A percentile compares a stretch with the other conserved stretches of the same genome.
Evolutionary conservation across 1,140 invertebrate genomes (phyloP).

Genomic region (Chironomus striatipennis): DNA sequence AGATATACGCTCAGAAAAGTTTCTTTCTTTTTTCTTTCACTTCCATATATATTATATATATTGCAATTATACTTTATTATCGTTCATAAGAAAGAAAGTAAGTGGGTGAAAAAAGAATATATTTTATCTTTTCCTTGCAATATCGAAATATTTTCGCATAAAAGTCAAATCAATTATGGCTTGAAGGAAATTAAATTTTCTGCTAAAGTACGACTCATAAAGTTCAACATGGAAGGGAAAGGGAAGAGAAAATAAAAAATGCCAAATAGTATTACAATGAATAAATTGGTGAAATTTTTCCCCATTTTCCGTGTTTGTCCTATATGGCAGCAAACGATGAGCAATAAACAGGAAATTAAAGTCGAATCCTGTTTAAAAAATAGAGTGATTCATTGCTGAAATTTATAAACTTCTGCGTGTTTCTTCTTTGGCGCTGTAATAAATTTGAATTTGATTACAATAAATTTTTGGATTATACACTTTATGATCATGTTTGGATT

Average conservation of each 20-base stretch:
- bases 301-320: not conserved
- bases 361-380: not conserved
- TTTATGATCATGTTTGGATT: too few relatives aligned
- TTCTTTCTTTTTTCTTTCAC: not conserved
- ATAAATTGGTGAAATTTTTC: not conserved
- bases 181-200: conserved; percentile 9
- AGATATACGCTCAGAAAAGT: not conserved
- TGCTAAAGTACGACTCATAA: not conserved
- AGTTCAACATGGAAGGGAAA: not conserved
- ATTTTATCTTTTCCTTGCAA: not conserved
- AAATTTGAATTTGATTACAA: too few relatives aligned
- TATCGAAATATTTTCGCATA: not conserved
- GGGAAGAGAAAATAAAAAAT: not conserved
- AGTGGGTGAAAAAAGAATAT: not conserved
- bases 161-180: conserved; percentile 8
- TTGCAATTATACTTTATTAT: not conserved
- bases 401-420: too few relatives aligned
- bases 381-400: too few relatives aligned
- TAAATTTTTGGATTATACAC: too few relatives aligned
- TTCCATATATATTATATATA: too few relatives aligned
- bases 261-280: not conserved
- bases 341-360: conserved; percentile 9
- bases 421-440: too few relatives aligned
- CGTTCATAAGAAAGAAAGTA: not conserved
- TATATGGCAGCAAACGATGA: not conserved